Evolutionary conservation across 2,888 invertebrate genomes (phyloP).

Genomic region (Tolmerus cingulatus): DNA sequence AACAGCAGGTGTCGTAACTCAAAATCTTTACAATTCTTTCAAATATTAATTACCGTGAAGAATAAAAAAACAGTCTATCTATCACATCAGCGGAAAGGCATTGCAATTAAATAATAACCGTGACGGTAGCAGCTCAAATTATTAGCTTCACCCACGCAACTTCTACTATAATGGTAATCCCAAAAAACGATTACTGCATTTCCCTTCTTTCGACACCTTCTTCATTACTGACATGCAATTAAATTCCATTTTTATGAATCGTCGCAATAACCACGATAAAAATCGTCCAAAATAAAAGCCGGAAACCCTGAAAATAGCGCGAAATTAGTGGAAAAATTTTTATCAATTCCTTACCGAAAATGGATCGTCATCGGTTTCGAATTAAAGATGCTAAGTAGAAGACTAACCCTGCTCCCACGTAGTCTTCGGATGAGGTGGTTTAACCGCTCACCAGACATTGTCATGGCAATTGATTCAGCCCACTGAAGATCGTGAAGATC

Average conservation of each 20-base stretch:
- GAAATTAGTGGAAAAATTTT: background rate
- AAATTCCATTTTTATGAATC: background rate
- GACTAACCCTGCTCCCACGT: background rate
- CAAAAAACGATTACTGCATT: background rate
- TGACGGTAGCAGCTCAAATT: background rate
- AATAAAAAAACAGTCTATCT: background rate
- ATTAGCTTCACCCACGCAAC: background rate
- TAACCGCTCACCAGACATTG: background rate
- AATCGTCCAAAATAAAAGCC: background rate
- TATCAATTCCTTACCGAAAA: background rate
- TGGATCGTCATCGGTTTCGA: background rate
- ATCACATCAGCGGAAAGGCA: background rate
- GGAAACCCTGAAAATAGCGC: background rate
- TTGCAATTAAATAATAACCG: background rate
- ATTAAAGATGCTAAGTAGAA: background rate
- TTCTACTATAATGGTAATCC: background rate
- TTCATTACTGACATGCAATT: background rate
- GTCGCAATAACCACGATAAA: background rate
- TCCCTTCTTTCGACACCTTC: background rate
- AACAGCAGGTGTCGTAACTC: background rate
- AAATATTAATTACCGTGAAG: background rate
- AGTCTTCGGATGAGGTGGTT: background rate
- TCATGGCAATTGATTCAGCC: background rate
- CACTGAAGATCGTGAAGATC: background rate
- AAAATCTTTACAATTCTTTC: background rate